A percentile compares a stretch with the other conserved stretches of the same genome.
Conservation (phyloP, 2,113 vertebrate genomes). For the Cricetomys ansorgei region DNA sequence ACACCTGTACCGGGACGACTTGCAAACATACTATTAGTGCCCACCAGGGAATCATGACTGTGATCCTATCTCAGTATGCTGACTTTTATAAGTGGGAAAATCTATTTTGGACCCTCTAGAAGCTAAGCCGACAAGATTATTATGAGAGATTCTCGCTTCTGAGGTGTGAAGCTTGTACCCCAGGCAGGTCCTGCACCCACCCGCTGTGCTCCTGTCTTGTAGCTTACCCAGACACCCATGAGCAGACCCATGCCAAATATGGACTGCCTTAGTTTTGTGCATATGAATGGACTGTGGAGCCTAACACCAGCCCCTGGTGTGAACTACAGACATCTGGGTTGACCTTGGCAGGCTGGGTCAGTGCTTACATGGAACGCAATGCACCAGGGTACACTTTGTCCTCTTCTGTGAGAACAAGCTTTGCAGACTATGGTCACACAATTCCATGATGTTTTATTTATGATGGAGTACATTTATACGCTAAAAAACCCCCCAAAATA, state of each 20-base stretch:
- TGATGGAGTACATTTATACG: background rate
- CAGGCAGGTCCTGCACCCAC: background rate
- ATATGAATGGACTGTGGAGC: background rate
- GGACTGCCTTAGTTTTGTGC: background rate
- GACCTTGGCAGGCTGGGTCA: background rate
- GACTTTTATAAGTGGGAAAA: background rate
- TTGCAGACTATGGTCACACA: background rate
- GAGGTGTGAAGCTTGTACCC: background rate
- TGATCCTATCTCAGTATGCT: background rate
- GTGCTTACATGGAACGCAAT: background rate
- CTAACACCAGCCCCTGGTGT: background rate
- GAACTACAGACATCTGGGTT: background rate
- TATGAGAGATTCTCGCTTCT: background rate
- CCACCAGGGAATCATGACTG: background rate
- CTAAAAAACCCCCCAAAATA: constrained; percentile 14
- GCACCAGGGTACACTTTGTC: background rate
- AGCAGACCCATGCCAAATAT: background rate
- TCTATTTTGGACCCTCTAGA: background rate
- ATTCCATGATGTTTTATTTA: constrained; percentile 32
- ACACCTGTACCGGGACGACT: background rate
- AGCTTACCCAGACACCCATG: too few relatives aligned
- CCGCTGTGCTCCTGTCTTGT: background rate
- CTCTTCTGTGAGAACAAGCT: background rate
- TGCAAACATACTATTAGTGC: background rate
- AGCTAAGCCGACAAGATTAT: background rate